Evolutionary conservation across 2,888 invertebrate genomes (phyloP).

Genomic region (Drosophila formosana): DNA sequence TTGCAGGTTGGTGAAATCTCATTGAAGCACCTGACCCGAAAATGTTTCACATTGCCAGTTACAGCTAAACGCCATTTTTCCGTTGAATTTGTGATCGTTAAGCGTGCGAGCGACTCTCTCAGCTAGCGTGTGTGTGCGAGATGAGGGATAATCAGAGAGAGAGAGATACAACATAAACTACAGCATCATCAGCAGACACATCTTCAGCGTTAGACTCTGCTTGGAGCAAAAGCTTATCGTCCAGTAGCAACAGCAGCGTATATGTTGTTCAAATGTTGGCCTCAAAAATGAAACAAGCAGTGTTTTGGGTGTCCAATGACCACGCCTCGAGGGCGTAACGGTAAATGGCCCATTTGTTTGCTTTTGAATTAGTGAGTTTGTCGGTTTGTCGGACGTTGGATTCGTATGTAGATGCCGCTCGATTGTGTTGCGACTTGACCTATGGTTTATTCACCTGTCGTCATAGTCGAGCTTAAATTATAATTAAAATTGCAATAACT

Average conservation of each 20-base stretch:
- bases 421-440: constrained; percentile 42
- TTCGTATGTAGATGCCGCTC: constrained; percentile 27
- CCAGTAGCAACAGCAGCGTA: constrained; percentile 47
- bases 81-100: constrained; percentile 68
- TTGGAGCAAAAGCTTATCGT: constrained; percentile 22
- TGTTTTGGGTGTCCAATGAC: constrained; percentile 36
- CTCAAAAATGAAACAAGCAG: constrained; percentile 74
- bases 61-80: constrained; percentile 82
- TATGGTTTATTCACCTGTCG: constrained; percentile 78
- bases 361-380: constrained; percentile 25
- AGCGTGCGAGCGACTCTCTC: constrained; percentile 40
- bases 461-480: constrained; percentile 70
- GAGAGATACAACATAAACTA: constrained; percentile 11
- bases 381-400: constrained; percentile 14
- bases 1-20: constrained; percentile 68
- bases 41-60: constrained; percentile 79
- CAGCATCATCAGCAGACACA: constrained; percentile 30
- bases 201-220: constrained; percentile 1
- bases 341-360: constrained; percentile 69
- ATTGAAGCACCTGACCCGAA: constrained; percentile 76
- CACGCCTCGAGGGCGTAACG: constrained; percentile 79
- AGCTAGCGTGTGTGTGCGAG: constrained; percentile 2
- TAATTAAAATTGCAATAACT: constrained; percentile 78
- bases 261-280: constrained; percentile 51
- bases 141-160: constrained; percentile 18